A percentile compares a stretch with the other conserved stretches of the same genome.
phyloP scores from a whole-genome alignment of 2,888 invertebrate species.

The Pherbina coryleti region DNA sequence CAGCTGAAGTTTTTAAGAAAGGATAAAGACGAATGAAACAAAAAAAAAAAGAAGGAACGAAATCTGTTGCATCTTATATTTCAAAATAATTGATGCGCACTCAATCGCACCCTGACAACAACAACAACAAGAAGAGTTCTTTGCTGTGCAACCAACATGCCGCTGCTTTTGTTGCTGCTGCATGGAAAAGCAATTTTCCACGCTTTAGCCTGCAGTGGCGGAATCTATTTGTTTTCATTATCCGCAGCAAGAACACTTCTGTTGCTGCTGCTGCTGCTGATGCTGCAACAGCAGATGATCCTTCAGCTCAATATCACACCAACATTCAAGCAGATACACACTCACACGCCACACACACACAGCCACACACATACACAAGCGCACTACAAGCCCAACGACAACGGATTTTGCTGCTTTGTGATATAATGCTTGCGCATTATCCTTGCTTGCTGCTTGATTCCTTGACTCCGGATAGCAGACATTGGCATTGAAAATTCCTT shows the following conservation, averaged over 20 bases:
- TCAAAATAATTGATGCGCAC: conserved; percentile 45
- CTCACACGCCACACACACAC: conserved; percentile 9
- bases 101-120: conserved; percentile 38
- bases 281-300: conserved; percentile 13
- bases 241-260: conserved; percentile 27
- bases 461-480: conserved; percentile 2
- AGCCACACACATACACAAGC: conserved; percentile 33
- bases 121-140: conserved; percentile 16
- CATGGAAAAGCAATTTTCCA: conserved; percentile 50
- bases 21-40: neutral
- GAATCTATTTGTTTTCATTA: conserved; percentile 51
- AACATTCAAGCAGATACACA: conserved; percentile 16
- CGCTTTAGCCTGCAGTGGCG: conserved; percentile 46
- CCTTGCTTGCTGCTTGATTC: conserved; percentile 27
- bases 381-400: conserved; percentile 14
- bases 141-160: conserved; percentile 4
- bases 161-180: neutral
- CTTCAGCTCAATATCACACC: conserved; percentile 35
- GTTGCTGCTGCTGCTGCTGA: neutral
- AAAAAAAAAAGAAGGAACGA: neutral
- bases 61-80: conserved; percentile 40
- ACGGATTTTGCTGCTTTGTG: conserved; percentile 14
- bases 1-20: neutral
- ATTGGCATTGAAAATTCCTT: conserved; percentile 21
- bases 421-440: conserved; percentile 14